Evolutionary conservation across 2,797 vertebrate species (phyloP).

Genomic region (Crenuchus spilurus): DNA sequence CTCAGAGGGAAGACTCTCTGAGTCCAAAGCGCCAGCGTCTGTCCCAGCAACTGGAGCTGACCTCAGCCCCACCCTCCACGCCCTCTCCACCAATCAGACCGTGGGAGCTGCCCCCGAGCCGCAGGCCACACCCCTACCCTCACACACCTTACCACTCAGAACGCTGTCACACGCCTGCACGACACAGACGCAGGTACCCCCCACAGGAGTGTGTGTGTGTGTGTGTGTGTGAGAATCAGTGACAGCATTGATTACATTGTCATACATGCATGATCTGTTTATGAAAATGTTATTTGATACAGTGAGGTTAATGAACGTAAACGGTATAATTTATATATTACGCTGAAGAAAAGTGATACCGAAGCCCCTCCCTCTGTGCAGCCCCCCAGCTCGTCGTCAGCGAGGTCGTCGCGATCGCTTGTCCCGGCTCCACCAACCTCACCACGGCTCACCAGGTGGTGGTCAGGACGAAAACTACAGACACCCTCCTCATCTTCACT

Average conservation of each 20-base stretch:
- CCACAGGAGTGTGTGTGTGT: slow-evolving; percentile 14
- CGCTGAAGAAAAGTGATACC: too few relatives aligned
- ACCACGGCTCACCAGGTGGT: slow-evolving; percentile 73
- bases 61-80: slow-evolving; percentile 87
- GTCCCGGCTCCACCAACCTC: slow-evolving; percentile 76
- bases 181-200: slow-evolving; percentile 90
- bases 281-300: too few relatives aligned
- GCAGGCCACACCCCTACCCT: slow-evolving; percentile 87
- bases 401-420: slow-evolving; percentile 90
- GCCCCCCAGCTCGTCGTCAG: slow-evolving; percentile 91
- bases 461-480: slow-evolving; percentile 93
- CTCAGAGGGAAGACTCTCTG: slow-evolving; percentile 92
- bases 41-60: slow-evolving; percentile 90
- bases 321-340: too few relatives aligned
- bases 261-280: too few relatives aligned
- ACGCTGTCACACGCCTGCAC: slow-evolving; percentile 90
- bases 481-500: slow-evolving; percentile 83
- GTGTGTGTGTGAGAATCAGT: too few relatives aligned
- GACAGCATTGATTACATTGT: too few relatives aligned
- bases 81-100: slow-evolving; percentile 96
- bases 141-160: slow-evolving; percentile 90
- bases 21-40: slow-evolving; percentile 96
- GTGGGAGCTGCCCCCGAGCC: slow-evolving; percentile 93
- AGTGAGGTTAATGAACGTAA: too few relatives aligned
- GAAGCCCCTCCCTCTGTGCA: slow-evolving; percentile 55